These are phyloP conservation scores for Hydrozoanthus tunicans DNA, from an alignment of 64 coral and sea anemone genomes.

Conservation along the genomic window DNA sequence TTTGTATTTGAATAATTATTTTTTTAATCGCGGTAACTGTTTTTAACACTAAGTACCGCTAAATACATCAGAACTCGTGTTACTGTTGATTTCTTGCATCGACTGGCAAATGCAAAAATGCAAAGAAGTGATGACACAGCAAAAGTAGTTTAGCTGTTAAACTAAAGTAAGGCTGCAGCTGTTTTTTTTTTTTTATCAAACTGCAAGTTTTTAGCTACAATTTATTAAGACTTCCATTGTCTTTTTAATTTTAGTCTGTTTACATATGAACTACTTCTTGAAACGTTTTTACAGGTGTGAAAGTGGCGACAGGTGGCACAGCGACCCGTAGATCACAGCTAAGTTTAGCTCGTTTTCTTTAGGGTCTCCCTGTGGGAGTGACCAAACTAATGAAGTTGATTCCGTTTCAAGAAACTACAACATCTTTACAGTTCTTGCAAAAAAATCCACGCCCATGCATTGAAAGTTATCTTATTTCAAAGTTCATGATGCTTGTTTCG, in stretches of 20 bases:
- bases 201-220: neutral
- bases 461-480: no score
- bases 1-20: constrained; percentile 5
- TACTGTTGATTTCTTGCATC: neutral
- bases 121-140: neutral
- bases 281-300: neutral
- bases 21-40: neutral
- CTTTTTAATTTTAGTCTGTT: neutral
- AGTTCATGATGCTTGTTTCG: no score
- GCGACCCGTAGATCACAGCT: neutral
- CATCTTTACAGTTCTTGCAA: neutral
- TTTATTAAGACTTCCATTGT: neutral
- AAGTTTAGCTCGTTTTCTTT: neutral
- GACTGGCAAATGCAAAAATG: neutral
- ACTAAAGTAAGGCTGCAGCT: neutral
- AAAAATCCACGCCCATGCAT: neutral
- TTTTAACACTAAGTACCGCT: neutral
- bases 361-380: neutral
- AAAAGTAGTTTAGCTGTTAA: neutral
- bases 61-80: neutral
- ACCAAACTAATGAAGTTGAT: neutral
- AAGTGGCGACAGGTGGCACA: constrained; percentile 3
- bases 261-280: neutral
- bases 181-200: neutral
- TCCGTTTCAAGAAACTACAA: constrained; percentile 6